phyloP scores from a whole-genome alignment of 2,888 invertebrate genomes.

The Marasmarcha lunaedactyla region DNA sequence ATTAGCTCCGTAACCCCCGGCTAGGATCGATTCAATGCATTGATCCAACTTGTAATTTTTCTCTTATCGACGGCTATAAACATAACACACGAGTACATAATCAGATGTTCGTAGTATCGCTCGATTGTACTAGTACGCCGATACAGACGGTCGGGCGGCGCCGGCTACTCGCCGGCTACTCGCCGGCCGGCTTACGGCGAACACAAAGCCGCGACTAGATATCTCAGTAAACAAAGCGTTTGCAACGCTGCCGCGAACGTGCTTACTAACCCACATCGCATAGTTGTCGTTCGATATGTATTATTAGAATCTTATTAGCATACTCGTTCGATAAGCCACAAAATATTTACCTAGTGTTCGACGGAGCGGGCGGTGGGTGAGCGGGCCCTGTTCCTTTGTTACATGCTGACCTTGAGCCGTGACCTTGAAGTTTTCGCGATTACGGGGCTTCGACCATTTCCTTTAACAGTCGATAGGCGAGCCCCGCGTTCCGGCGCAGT shows the following conservation, averaged over 20 bases:
- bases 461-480: not conserved
- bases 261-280: constrained; percentile 18
- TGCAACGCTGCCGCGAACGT: no score
- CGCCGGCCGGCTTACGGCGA: constrained; percentile 18
- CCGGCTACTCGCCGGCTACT: not conserved
- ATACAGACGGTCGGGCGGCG: no score
- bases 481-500: not conserved
- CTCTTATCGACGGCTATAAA: no score
- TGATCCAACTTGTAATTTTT: no score
- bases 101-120: no score
- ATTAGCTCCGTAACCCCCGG: no score
- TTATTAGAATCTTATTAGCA: constrained; percentile 47
- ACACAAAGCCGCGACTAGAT: no score
- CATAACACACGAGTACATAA: no score
- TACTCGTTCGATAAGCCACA: constrained; percentile 21
- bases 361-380: not conserved
- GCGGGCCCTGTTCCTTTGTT: constrained; percentile 9
- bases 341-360: not conserved
- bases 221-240: not conserved
- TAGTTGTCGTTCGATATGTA: constrained; percentile 18
- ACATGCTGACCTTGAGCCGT: constrained; percentile 35
- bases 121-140: no score
- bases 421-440: constrained; percentile 37
- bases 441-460: not conserved
- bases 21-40: no score